Evolutionary conservation across 2,113 vertebrate species (phyloP).

Genomic region (Eretmochelys imbricata): DNA sequence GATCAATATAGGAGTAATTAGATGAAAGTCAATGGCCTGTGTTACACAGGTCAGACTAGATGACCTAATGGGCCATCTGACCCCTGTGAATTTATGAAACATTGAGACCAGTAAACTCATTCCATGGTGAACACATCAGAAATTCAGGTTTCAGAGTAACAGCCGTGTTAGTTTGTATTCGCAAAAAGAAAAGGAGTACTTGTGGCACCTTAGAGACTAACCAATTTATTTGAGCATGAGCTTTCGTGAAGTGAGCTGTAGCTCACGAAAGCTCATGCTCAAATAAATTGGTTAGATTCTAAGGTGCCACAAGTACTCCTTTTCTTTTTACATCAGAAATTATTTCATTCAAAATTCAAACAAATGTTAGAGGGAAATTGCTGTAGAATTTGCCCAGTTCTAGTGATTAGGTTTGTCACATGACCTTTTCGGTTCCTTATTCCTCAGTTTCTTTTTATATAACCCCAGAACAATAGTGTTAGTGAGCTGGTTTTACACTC

Average conservation of each 20-base stretch:
- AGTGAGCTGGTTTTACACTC: neutral
- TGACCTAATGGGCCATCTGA: neutral
- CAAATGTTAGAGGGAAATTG: rapidly evolving
- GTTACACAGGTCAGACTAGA: neutral
- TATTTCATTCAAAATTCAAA: neutral
- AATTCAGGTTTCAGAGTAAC: neutral
- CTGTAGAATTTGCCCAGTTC: neutral
- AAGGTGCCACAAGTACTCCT: too few relatives aligned
- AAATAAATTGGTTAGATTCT: too few relatives aligned
- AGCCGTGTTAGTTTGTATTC: too few relatives aligned
- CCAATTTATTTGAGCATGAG: too few relatives aligned
- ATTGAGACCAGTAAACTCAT: neutral
- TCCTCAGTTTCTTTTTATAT: neutral
- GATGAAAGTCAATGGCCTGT: neutral
- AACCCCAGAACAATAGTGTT: neutral
- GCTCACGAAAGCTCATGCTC: too few relatives aligned
- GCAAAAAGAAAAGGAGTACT: too few relatives aligned
- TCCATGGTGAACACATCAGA: neutral
- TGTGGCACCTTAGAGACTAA: too few relatives aligned
- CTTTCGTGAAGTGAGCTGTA: too few relatives aligned
- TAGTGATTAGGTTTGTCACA: neutral
- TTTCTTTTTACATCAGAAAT: neutral
- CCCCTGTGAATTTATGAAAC: neutral
- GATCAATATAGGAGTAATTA: neutral
- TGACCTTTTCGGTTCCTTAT: neutral